These are phyloP conservation scores for Laticauda laticaudata DNA, from an alignment of 2,113 vertebrate species.

Conservation along the genomic window DNA sequence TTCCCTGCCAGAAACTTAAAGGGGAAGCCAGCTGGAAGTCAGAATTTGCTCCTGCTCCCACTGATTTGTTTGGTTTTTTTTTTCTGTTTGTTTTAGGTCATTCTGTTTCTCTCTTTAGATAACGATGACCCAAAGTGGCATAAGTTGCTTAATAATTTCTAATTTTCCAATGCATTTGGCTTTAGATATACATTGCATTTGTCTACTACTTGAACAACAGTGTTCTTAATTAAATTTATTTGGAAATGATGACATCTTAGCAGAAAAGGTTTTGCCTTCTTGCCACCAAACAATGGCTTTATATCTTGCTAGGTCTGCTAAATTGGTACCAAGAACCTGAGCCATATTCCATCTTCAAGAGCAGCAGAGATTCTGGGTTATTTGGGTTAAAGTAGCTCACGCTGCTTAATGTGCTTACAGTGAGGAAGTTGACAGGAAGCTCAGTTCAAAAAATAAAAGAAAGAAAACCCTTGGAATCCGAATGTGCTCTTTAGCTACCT, in stretches of 20 bases:
- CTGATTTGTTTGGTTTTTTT: background rate
- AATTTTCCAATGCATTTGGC: constrained; percentile 16
- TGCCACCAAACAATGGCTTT: constrained; percentile 20
- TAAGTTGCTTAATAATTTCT: constrained; percentile 35
- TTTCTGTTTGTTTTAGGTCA: too few relatives aligned
- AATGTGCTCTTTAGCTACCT: background rate
- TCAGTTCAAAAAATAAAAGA: constrained; percentile 1
- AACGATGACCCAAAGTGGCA: too few relatives aligned
- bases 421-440: constrained; percentile 12
- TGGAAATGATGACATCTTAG: constrained; percentile 17
- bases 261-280: constrained; percentile 29
- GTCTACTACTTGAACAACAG: constrained; percentile 34
- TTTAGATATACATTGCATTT: constrained; percentile 21
- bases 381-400: constrained; percentile 8
- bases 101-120: too few relatives aligned
- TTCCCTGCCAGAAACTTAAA: background rate
- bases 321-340: background rate
- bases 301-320: background rate
- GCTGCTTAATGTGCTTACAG: constrained; percentile 7
- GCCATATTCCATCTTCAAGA: background rate
- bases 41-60: background rate
- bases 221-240: constrained; percentile 39
- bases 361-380: constrained; percentile 1
- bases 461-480: constrained; percentile 17
- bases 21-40: background rate